These are phyloP conservation scores for Neelides sp. DNA, from an alignment of 1,140 invertebrate genomes.

Conservation along the genomic window DNA sequence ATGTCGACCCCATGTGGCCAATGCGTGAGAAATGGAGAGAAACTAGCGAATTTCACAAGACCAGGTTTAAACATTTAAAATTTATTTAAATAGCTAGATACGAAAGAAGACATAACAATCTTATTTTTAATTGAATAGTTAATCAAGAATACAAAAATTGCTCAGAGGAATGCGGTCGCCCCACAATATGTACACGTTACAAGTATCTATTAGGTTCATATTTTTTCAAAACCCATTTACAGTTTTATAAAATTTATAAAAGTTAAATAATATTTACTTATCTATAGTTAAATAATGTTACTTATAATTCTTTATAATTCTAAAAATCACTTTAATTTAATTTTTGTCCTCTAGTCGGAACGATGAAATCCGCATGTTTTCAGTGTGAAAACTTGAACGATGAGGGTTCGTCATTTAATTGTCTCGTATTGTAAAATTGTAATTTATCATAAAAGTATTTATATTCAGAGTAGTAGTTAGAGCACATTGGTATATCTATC, in stretches of 20 bases:
- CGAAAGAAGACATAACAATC: too few species aligned
- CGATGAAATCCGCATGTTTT: constrained; percentile 4
- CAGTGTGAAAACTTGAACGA: constrained; percentile 1
- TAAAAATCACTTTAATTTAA: neutral
- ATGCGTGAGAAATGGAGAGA: neutral
- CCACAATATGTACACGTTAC: constrained; percentile 12
- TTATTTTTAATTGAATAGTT: too few species aligned
- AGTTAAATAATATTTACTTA: neutral
- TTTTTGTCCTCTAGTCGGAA: neutral
- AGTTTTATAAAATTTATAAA: neutral
- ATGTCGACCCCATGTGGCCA: neutral
- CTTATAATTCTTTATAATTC: neutral
- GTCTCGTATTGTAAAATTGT: neutral
- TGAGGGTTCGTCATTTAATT: constrained; percentile 5
- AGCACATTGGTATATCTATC: too few species aligned
- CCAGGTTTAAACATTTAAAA: too few species aligned
- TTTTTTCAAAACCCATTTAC: neutral
- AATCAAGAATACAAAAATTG: constrained; percentile 18
- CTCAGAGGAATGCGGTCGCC: neutral
- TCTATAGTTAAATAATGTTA: neutral
- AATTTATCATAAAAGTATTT: neutral
- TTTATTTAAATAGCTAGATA: too few species aligned
- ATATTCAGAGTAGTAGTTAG: neutral
- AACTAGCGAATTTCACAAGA: neutral
- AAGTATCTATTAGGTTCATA: constrained; percentile 8